phyloP scores from a whole-genome alignment of 2,797 vertebrate species.

The Pseudochirops corinnae region DNA sequence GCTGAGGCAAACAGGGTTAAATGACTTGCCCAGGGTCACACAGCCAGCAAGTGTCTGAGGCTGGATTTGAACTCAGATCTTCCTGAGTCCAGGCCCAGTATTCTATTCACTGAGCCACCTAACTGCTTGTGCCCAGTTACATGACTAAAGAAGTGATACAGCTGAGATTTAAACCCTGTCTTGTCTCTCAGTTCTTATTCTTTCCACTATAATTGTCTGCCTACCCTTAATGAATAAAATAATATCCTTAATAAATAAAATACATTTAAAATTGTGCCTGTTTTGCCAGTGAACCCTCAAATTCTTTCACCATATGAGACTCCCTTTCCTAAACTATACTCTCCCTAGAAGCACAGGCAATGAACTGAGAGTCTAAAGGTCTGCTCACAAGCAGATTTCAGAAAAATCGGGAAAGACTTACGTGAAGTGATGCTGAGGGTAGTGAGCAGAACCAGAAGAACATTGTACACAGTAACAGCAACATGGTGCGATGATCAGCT shows the following conservation, averaged over 20 bases:
- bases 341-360: background rate
- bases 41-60: background rate
- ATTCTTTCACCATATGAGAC: background rate
- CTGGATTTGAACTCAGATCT: background rate
- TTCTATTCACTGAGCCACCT: background rate
- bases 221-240: background rate
- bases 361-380: background rate
- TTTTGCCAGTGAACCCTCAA: background rate
- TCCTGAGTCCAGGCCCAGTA: fast-evolving
- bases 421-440: no score
- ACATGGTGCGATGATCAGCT: no score
- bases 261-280: background rate
- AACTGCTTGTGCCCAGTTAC: background rate
- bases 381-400: background rate
- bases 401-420: no score
- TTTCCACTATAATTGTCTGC: background rate
- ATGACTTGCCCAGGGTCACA: background rate
- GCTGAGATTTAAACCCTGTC: background rate
- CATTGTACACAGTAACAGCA: no score
- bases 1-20: background rate
- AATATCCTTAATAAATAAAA: no score
- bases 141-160: background rate
- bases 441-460: no score
- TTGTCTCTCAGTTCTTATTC: background rate
- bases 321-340: background rate